Percentiles rank a stretch among this genome's conserved stretches.
Evolutionary conservation across 2,113 vertebrate species (phyloP).

Genomic region (Rattus rattus): DNA sequence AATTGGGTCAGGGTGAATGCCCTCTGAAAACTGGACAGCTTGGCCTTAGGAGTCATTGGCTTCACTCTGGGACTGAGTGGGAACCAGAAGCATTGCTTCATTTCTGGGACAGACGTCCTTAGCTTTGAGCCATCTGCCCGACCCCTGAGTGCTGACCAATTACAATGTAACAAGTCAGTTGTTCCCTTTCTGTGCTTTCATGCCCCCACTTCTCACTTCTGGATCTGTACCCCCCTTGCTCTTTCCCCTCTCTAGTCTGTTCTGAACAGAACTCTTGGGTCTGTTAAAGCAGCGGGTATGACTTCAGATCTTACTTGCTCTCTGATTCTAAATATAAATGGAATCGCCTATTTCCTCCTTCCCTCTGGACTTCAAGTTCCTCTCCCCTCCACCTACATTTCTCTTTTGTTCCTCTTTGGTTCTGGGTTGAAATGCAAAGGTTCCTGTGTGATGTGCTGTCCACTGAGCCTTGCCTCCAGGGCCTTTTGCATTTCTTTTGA

Average conservation of each 20-base stretch:
- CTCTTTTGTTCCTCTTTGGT: background rate
- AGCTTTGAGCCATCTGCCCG: background rate
- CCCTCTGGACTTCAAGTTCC: background rate
- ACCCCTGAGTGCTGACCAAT: background rate
- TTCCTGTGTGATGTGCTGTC: too few relatives aligned
- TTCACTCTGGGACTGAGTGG: background rate
- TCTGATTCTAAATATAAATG: background rate
- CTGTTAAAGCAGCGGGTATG: background rate
- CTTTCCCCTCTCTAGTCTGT: background rate
- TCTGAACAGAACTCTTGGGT: background rate
- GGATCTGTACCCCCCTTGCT: background rate
- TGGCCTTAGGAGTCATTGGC: background rate
- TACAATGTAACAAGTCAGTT: background rate
- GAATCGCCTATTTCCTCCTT: background rate
- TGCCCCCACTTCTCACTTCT: background rate
- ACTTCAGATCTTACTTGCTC: background rate
- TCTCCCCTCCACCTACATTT: background rate
- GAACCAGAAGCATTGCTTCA: background rate
- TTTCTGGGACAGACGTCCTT: background rate
- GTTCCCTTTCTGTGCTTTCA: background rate
- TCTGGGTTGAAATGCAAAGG: background rate
- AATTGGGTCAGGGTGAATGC: slow-evolving; percentile 1
- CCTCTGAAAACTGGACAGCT: background rate
- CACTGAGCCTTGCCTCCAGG: background rate
- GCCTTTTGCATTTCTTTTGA: background rate